Conservation (phyloP, 2,113 vertebrate genomes). For the Protobothrops mucrosquamatus region DNA sequence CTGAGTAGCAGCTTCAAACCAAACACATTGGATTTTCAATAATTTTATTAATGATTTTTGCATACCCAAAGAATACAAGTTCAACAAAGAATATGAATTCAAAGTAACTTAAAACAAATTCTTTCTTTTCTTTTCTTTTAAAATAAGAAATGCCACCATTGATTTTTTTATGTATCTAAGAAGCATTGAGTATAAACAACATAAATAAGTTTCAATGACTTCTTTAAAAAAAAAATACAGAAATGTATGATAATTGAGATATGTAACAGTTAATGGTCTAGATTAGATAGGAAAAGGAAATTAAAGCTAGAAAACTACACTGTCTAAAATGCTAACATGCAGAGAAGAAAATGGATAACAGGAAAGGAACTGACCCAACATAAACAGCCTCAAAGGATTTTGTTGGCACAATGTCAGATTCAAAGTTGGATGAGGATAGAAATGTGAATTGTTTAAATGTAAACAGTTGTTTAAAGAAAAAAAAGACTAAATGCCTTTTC, state of each 20-base stretch:
- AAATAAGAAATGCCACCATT: not conserved
- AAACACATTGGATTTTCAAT: not conserved
- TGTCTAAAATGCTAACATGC: constrained; percentile 62
- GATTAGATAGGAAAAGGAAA: constrained; percentile 67
- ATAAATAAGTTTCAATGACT: constrained; percentile 11
- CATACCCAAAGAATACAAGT: not conserved
- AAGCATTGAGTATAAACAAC: not conserved
- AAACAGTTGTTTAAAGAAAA: constrained; percentile 66
- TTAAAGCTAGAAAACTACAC: constrained; percentile 55
- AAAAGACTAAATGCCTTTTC: constrained; percentile 62
- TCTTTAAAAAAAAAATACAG: not conserved
- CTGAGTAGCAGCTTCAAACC: not conserved
- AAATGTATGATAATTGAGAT: not conserved
- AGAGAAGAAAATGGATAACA: constrained; percentile 63
- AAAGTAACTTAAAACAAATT: not conserved
- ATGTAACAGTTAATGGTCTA: constrained; percentile 19
- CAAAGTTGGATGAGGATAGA: constrained; percentile 62
- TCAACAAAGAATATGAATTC: not conserved
- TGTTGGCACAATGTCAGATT: constrained; percentile 64
- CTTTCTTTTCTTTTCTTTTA: constrained; percentile 7
- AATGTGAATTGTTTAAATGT: constrained; percentile 59
- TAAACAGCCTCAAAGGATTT: constrained; percentile 63
- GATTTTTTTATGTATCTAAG: not conserved
- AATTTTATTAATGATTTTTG: not conserved
- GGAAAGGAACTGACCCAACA: constrained; percentile 66